A percentile compares a stretch with the other conserved stretches of the same genome.
phyloP scores from a whole-genome alignment of 35 echinoderm and acorn worm genomes.

The Lytechinus pictus region DNA sequence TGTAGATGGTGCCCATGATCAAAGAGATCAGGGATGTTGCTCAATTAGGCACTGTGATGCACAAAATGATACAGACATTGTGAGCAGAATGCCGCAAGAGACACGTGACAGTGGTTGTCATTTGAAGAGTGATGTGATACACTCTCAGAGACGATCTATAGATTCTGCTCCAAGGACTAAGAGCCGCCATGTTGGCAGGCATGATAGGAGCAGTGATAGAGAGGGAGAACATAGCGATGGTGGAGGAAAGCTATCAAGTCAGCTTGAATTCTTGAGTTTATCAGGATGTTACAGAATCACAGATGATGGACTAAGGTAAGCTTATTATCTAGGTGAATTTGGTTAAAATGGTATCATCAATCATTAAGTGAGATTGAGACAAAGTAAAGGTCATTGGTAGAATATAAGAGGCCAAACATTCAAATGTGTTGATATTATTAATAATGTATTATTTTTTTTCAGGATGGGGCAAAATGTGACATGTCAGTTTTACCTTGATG shows the following conservation, averaged over 20 bases:
- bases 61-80: not conserved
- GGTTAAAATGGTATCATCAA: too few relatives aligned
- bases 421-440: too few relatives aligned
- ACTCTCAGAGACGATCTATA: not conserved
- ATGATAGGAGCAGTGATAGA: slow-evolving; percentile 26
- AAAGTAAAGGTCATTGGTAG: too few relatives aligned
- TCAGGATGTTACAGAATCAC: slow-evolving; percentile 90
- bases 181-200: slow-evolving; percentile 34
- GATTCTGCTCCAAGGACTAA: slow-evolving; percentile 61
- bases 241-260: slow-evolving; percentile 44
- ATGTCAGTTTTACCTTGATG: too few relatives aligned
- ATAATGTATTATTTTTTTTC: too few relatives aligned
- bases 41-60: not conserved
- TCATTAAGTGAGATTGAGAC: too few relatives aligned
- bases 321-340: too few relatives aligned
- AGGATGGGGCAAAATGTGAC: too few relatives aligned
- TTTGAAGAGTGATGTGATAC: not conserved
- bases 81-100: not conserved
- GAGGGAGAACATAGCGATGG: not conserved
- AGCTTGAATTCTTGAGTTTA: slow-evolving; percentile 71
- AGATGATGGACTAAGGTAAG: slow-evolving; percentile 88
- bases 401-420: too few relatives aligned
- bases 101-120: not conserved
- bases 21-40: slow-evolving; percentile 37
- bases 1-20: not conserved